A percentile compares a stretch with the other conserved stretches of the same genome.
Conservation (phyloP, 2,888 invertebrate species). For the Trissonchulus latispiculum region DNA sequence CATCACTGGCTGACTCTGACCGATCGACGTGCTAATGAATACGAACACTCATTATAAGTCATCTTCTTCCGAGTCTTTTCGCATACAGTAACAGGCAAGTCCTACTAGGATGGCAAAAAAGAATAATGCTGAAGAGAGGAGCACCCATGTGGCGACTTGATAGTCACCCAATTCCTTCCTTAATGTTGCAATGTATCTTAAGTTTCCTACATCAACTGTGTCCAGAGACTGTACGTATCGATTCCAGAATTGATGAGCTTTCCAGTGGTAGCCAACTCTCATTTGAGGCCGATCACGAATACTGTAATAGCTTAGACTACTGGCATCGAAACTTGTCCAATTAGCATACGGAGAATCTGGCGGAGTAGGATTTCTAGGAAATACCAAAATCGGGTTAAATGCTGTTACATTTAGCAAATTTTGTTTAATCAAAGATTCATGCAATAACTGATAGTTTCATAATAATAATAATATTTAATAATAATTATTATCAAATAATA, state of each 20-base stretch:
- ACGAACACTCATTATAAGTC: too few species aligned
- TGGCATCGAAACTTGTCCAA: conserved; percentile 36
- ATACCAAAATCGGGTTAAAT: too few species aligned
- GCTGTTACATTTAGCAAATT: too few species aligned
- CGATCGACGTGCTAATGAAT: too few species aligned
- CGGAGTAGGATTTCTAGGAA: conserved; percentile 42
- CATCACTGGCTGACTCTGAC: too few species aligned
- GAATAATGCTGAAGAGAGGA: conserved; percentile 41
- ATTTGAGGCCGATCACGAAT: conserved; percentile 39
- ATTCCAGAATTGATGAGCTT: conserved; percentile 44
- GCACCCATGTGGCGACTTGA: conserved; percentile 43
- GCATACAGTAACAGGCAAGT: conserved; percentile 42
- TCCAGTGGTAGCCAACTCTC: conserved; percentile 38
- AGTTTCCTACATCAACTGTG: conserved; percentile 41
- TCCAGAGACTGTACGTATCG: conserved; percentile 39
- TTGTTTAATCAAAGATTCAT: too few species aligned
- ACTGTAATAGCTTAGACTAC: conserved; percentile 37
- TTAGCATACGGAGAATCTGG: conserved; percentile 35
- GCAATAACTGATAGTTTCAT: too few species aligned
- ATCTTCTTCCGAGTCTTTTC: conserved; percentile 41
- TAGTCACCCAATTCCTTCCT: conserved; percentile 35
- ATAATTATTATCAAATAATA: too few species aligned
- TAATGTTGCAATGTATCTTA: conserved; percentile 12
- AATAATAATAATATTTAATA: too few species aligned
- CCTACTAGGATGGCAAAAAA: conserved; percentile 44